Percentiles rank a stretch among this genome's conserved stretches.
phyloP scores from a whole-genome alignment of 2,113 vertebrate species.

The Prolemur simus region DNA sequence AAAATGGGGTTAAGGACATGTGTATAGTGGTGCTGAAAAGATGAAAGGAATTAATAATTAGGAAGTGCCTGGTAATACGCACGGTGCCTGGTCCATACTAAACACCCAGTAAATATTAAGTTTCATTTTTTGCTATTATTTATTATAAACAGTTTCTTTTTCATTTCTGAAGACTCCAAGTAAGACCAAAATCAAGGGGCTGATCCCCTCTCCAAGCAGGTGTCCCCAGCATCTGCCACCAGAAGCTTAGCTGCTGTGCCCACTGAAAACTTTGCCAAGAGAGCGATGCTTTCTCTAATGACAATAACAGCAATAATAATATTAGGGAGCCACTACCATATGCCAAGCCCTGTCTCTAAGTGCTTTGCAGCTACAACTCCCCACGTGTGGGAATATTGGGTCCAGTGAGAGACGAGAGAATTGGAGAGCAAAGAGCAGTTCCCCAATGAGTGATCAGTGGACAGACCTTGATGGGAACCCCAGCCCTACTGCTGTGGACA shows the following conservation, averaged over 20 bases:
- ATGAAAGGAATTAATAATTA: not conserved
- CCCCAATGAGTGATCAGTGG: not conserved
- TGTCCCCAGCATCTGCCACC: not conserved
- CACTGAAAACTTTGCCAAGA: not conserved
- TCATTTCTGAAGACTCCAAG: not conserved
- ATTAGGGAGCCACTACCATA: too few relatives aligned
- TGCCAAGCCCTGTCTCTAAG: not conserved
- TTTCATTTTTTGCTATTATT: not conserved
- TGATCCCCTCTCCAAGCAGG: too few relatives aligned
- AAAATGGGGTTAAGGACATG: not conserved
- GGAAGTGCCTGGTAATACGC: not conserved
- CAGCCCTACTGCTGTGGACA: not conserved
- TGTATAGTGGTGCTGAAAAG: not conserved
- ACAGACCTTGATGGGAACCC: not conserved
- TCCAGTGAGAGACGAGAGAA: not conserved
- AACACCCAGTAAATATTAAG: not conserved
- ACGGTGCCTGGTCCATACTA: not conserved
- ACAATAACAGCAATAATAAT: not conserved
- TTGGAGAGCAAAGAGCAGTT: not conserved
- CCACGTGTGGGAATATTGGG: rapidly evolving
- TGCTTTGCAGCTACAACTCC: rapidly evolving
- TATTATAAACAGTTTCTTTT: not conserved
- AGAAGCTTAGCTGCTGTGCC: not conserved
- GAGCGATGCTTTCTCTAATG: not conserved
- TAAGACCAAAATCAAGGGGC: not conserved